Percentiles rank a stretch among this genome's conserved stretches.
Conservation (phyloP, 2,888 invertebrate genomes). For the Tinea pellionella region DNA sequence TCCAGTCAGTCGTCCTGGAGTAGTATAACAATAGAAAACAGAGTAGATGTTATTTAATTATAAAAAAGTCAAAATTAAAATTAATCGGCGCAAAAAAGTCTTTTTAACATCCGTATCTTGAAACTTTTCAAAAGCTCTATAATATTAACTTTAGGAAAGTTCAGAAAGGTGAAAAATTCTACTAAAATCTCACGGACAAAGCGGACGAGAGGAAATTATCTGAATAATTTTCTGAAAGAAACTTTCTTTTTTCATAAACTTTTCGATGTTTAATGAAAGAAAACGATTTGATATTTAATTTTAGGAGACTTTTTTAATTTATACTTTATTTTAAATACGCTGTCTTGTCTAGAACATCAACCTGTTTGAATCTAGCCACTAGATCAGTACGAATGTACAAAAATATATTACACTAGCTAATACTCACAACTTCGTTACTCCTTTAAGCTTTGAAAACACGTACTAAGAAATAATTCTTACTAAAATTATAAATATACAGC, state of each 20-base stretch:
- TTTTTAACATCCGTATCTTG: slow-evolving; percentile 14
- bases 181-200: slow-evolving; percentile 15
- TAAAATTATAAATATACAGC: too few species aligned
- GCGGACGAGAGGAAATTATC: slow-evolving; percentile 5
- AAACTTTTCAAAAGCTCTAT: slow-evolving; percentile 17
- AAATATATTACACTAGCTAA: too few species aligned
- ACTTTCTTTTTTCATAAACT: slow-evolving; percentile 12
- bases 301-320: not conserved
- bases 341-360: too few species aligned
- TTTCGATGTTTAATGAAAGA: slow-evolving; percentile 8
- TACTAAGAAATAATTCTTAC: too few species aligned
- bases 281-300: not conserved
- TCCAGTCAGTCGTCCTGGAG: too few species aligned
- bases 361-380: too few species aligned
- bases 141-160: slow-evolving; percentile 12
- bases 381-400: too few species aligned
- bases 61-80: not conserved
- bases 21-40: too few species aligned
- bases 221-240: slow-evolving; percentile 8
- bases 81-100: not conserved
- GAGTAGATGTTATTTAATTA: too few species aligned
- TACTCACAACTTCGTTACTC: not conserved
- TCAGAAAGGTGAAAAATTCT: slow-evolving; percentile 28
- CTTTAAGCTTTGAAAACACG: too few species aligned
- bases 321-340: not conserved